A percentile compares a stretch with the other conserved stretches of the same genome.
Evolutionary conservation across 1,140 invertebrate genomes (phyloP).

Genomic region (Macrobrachium nipponense): DNA sequence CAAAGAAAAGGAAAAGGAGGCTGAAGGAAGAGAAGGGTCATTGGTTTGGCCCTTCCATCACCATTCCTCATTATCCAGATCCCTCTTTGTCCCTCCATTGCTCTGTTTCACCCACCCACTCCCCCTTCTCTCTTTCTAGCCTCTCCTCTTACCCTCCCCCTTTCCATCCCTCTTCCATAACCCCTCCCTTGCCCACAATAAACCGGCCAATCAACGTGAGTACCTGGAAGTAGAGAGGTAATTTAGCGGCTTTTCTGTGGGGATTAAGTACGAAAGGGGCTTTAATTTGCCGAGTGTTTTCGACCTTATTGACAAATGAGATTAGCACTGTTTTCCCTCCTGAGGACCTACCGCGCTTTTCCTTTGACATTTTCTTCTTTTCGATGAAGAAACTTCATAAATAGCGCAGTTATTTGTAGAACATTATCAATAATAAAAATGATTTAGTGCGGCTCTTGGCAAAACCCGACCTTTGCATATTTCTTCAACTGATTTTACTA

Average conservation of each 20-base stretch:
- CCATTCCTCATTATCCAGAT: neutral
- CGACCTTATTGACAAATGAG: constrained; percentile 26
- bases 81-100: neutral
- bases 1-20: neutral
- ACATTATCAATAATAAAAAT: no score
- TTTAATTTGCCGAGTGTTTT: constrained; percentile 31
- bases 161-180: neutral
- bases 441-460: no score
- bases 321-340: constrained; percentile 6
- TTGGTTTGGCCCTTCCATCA: neutral
- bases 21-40: constrained; percentile 1
- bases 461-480: no score
- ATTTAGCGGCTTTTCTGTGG: constrained; percentile 35
- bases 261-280: constrained; percentile 35
- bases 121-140: neutral
- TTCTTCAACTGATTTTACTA: no score
- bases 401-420: no score
- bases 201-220: constrained; percentile 45
- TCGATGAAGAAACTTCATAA: no score
- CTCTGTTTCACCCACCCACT: neutral
- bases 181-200: constrained; percentile 33
- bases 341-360: neutral
- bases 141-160: neutral
- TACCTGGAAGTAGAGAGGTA: constrained; percentile 48
- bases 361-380: no score